These are phyloP conservation scores for Sphenodon punctatus DNA, from an alignment of 2,797 vertebrate species.

Conservation along the genomic window DNA sequence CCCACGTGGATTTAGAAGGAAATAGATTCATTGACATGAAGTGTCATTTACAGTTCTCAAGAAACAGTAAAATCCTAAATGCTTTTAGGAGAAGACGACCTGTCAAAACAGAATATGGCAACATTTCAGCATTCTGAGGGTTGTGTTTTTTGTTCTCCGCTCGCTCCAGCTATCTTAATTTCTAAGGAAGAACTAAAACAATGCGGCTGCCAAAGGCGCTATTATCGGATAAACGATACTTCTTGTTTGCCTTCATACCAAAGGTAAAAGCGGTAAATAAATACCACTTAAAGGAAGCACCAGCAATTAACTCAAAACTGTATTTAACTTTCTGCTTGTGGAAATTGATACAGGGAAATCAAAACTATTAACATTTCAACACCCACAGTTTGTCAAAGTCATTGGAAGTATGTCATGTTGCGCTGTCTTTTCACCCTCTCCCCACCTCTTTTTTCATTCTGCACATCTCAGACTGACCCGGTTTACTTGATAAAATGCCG, in stretches of 20 bases:
- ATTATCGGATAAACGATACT: constrained; percentile 55
- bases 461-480: background rate
- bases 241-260: constrained; percentile 60
- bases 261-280: constrained; percentile 48
- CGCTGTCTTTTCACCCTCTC: background rate
- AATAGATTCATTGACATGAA: constrained; percentile 35
- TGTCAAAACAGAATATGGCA: constrained; percentile 45
- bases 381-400: constrained; percentile 40
- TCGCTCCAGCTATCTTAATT: constrained; percentile 53
- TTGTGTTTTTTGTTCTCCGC: constrained; percentile 62
- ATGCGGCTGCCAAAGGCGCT: constrained; percentile 28
- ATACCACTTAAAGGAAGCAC: constrained; percentile 34
- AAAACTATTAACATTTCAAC: constrained; percentile 22
- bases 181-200: constrained; percentile 63
- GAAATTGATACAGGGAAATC: constrained; percentile 51
- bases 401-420: background rate
- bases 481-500: background rate
- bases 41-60: constrained; percentile 32
- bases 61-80: constrained; percentile 52
- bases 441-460: background rate
- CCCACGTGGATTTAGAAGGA: background rate
- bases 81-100: constrained; percentile 40
- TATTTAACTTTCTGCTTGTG: constrained; percentile 19
- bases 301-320: constrained; percentile 51
- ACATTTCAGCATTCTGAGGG: constrained; percentile 33